Evolutionary conservation across 2,113 vertebrate species (phyloP).

Genomic region (Serinus canaria): DNA sequence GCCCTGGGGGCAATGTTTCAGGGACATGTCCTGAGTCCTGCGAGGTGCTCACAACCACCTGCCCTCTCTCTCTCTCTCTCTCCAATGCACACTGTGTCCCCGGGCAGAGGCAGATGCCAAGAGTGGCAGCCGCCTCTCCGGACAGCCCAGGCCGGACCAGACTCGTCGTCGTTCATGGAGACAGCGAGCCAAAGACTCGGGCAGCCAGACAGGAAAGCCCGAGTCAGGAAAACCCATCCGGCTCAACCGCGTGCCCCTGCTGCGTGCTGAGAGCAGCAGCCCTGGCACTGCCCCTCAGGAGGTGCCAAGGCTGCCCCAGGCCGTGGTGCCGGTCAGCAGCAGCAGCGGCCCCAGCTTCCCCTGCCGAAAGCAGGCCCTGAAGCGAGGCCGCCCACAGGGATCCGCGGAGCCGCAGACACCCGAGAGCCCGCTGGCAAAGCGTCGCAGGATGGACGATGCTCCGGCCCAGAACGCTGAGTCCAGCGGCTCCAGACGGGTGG

Average conservation of each 20-base stretch:
- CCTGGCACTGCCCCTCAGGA: accelerated
- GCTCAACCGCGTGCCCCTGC: background rate
- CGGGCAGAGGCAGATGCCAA: background rate
- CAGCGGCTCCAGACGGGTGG: background rate
- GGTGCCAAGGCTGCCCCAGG: too few species aligned
- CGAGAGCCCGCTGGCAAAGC: background rate
- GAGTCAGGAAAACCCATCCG: accelerated
- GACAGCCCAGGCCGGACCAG: background rate
- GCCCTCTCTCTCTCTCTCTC: background rate
- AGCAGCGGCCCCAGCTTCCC: background rate
- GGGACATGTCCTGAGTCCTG: background rate
- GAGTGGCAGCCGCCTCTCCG: background rate
- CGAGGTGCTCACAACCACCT: background rate
- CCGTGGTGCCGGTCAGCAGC: background rate
- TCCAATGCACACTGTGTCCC: background rate
- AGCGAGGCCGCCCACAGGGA: background rate
- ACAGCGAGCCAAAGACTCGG: accelerated
- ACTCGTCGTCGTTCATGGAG: background rate
- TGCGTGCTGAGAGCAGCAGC: background rate
- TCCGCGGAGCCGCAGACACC: accelerated
- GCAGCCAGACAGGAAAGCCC: accelerated
- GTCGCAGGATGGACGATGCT: background rate
- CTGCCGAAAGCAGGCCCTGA: background rate
- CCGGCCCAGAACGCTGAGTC: background rate
- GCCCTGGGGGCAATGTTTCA: background rate